These are phyloP conservation scores for Cynocephalus volans DNA, from an alignment of 2,113 vertebrate genomes.

Conservation along the genomic window DNA sequence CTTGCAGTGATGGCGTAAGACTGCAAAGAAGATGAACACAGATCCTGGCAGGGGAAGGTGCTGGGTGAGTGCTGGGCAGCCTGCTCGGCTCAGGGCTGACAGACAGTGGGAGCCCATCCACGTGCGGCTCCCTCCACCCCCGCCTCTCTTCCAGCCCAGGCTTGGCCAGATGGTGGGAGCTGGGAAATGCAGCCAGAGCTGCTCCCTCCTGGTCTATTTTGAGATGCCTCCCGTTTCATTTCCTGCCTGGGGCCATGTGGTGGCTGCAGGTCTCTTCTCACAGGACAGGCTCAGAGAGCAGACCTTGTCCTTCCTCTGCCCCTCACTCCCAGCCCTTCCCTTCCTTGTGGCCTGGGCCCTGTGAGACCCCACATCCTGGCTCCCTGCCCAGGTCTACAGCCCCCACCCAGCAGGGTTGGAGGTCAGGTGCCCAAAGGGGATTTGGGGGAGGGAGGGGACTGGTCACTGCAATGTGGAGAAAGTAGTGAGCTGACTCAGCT, in stretches of 20 bases:
- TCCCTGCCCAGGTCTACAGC: background rate
- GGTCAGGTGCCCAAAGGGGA: background rate
- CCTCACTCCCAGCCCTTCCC: background rate
- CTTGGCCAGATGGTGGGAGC: conserved; percentile 80
- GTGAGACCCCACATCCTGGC: background rate
- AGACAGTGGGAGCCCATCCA: background rate
- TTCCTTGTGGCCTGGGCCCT: background rate
- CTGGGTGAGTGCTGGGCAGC: background rate
- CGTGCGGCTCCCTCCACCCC: background rate
- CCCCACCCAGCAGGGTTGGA: background rate
- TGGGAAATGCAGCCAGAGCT: conserved; percentile 27
- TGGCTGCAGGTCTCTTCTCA: conserved; percentile 52
- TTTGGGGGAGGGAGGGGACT: background rate
- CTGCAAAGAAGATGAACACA: background rate
- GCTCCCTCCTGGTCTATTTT: conserved; percentile 78
- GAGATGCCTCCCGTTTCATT: conserved; percentile 80
- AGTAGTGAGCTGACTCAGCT: background rate
- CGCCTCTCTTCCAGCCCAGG: conserved; percentile 34
- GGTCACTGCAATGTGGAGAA: background rate
- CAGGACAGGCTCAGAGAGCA: conserved; percentile 9
- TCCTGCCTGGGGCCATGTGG: conserved; percentile 74
- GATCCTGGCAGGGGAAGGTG: background rate
- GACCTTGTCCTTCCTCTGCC: conserved; percentile 38
- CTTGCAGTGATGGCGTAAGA: background rate
- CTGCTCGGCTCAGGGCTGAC: background rate